Evolutionary conservation across 92 coral and sea anemone genomes (phyloP), one percentile per base, ranked within the genome.

Genomic region (Palythoa grandis): DNA sequence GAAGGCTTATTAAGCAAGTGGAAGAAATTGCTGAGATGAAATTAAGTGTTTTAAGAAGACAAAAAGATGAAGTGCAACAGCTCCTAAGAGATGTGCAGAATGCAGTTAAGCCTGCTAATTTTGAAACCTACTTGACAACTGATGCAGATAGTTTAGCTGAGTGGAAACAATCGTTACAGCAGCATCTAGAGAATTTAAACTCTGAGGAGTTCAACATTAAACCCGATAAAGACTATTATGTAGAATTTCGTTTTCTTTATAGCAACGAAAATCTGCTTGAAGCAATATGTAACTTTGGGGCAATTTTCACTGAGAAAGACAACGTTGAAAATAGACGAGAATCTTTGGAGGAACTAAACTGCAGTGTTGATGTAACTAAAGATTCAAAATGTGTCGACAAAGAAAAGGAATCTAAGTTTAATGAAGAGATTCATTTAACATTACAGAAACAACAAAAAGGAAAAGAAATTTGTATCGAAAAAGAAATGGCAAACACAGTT

Each of bases 251-350:
- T 48, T 79, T 79, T 69, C 38, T 79, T 5, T 61, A 79, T 37
- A 40, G 48, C 24, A 50, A 79, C 84, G 52, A 61, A 29, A 40
- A 7, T 20, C 56, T 79, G 5, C 56, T 79, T 11, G 56, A 79
- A 11, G 72, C 58, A 14, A 79, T 79, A 40, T 79, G 84, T 60
- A 79, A 79, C 24, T 79, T 79, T 40, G 72, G 72, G 11, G 84
- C 73, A 39, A 43, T 79, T 79, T 40, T 79, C 11, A 79, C 84
- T 5, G 57, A 69, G 16, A 66, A 22, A 79, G 39, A 38, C 5
- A 43, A 60, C 4, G 9, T 60, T 17, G 60, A 65, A 22, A 43
- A 63, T 8, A 11, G 13, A 14, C 57, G 23, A 61, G 84, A 39
- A 47, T 23, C 37, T 79, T 47, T 29, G 15, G 14, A 10, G 73